Conservation (phyloP, 2,797 vertebrate species). For the Peromyscus eremicus region DNA sequence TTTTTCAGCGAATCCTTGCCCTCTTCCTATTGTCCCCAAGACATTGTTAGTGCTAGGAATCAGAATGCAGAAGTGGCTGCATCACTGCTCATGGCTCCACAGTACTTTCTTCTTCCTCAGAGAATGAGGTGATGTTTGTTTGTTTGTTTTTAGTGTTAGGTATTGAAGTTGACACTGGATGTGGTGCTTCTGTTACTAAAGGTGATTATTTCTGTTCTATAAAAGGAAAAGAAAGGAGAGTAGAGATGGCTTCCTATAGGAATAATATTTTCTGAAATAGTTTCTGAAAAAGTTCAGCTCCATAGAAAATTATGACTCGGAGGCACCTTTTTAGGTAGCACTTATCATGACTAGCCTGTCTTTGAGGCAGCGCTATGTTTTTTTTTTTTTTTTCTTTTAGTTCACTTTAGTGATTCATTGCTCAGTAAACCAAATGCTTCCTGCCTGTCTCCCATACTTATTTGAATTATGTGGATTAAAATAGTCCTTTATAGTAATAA, state of each 20-base stretch:
- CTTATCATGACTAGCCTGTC: neutral
- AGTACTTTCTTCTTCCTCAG: neutral
- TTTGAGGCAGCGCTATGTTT: neutral
- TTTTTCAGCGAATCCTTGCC: neutral
- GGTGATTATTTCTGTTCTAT: neutral
- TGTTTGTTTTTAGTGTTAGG: neutral
- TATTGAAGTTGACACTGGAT: neutral
- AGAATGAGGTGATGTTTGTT: neutral
- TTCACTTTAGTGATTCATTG: neutral
- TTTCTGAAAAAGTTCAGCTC: neutral
- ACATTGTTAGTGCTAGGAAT: neutral
- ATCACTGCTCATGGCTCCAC: neutral
- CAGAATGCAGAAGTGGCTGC: neutral
- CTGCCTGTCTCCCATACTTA: neutral
- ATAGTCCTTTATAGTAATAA: neutral
- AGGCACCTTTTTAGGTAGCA: neutral
- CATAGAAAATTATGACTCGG: neutral
- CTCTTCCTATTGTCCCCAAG: neutral
- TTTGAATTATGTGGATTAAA: constrained; percentile 20
- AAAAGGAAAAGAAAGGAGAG: neutral
- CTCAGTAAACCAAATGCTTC: constrained; percentile 27
- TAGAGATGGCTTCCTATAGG: neutral
- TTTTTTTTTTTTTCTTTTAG: neutral
- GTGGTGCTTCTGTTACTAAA: neutral
- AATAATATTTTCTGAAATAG: neutral